Evolutionary conservation across 2,888 invertebrate species (phyloP).

Genomic region (Alviniconcha strummeri): DNA sequence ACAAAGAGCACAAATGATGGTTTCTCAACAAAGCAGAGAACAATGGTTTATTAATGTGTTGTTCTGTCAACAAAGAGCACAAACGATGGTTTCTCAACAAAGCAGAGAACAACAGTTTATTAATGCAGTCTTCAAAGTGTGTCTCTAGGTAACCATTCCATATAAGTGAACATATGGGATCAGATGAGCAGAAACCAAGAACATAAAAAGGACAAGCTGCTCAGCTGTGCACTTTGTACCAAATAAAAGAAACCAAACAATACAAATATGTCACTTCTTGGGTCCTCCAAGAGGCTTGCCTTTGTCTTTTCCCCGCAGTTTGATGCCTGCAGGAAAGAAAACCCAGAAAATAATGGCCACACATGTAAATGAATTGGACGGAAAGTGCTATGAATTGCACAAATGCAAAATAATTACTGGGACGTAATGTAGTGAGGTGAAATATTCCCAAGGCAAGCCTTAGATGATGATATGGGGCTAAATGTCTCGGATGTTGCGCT

Average conservation of each 20-base stretch:
- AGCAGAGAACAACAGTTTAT: too few relatives aligned
- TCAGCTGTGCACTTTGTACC: neutral
- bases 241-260: neutral
- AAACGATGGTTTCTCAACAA: too few relatives aligned
- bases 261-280: neutral
- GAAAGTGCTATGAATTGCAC: neutral
- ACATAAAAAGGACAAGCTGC: neutral
- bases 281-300: slow-evolving; percentile 5
- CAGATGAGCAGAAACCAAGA: neutral
- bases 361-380: neutral
- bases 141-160: neutral
- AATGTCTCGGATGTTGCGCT: too few relatives aligned
- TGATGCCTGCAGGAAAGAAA: neutral
- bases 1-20: too few relatives aligned
- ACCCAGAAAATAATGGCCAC: neutral
- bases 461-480: too few relatives aligned
- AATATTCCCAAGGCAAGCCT: too few relatives aligned
- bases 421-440: too few relatives aligned
- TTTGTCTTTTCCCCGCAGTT: slow-evolving; percentile 23
- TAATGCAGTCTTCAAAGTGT: too few relatives aligned
- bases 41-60: too few relatives aligned
- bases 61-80: too few relatives aligned
- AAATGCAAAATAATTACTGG: neutral
- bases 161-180: neutral
- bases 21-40: too few relatives aligned